phyloP scores from a whole-genome alignment of 92 coral and sea anemone genomes.

The Epizoanthus rinbou region DNA sequence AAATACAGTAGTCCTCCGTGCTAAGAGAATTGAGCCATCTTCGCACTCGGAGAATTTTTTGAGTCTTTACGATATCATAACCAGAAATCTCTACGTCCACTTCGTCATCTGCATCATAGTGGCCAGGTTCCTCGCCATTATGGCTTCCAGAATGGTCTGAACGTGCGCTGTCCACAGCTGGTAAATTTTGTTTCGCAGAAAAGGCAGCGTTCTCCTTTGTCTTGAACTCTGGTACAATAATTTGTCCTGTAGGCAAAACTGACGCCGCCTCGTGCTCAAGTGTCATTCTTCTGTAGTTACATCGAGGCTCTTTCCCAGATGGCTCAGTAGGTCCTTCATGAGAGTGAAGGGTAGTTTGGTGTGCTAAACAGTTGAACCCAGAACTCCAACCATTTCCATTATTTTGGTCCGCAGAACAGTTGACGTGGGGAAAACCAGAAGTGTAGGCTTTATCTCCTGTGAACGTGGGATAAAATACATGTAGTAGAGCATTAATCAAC shows the following conservation, averaged over 20 bases:
- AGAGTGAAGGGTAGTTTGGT: neutral
- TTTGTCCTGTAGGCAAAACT: conserved; percentile 81
- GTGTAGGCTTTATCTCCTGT: neutral
- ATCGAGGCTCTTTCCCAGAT: conserved; percentile 29
- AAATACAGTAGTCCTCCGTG: conserved; percentile 21
- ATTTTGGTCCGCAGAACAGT: conserved; percentile 25
- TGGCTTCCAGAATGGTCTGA: conserved; percentile 34
- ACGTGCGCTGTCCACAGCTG: neutral
- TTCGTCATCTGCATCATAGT: conserved; percentile 87
- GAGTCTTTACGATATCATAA: conserved; percentile 67
- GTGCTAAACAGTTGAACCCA: conserved; percentile 52
- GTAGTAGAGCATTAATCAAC: neutral
- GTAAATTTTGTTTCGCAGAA: neutral
- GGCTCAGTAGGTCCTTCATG: conserved; percentile 4
- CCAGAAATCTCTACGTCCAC: conserved; percentile 60
- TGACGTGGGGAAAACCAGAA: neutral
- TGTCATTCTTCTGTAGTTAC: conserved; percentile 51
- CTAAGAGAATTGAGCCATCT: conserved; percentile 69
- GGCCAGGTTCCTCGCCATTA: conserved; percentile 36
- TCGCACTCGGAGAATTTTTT: conserved; percentile 59
- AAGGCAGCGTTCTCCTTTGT: neutral
- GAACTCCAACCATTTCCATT: conserved; percentile 88
- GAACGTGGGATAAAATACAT: neutral
- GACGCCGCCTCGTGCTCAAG: conserved; percentile 61
- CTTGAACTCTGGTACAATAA: conserved; percentile 30